Evolutionary conservation across 2,888 invertebrate species (phyloP), one percentile per base, ranked within the genome.

Genomic region (Amiota mariae): DNA sequence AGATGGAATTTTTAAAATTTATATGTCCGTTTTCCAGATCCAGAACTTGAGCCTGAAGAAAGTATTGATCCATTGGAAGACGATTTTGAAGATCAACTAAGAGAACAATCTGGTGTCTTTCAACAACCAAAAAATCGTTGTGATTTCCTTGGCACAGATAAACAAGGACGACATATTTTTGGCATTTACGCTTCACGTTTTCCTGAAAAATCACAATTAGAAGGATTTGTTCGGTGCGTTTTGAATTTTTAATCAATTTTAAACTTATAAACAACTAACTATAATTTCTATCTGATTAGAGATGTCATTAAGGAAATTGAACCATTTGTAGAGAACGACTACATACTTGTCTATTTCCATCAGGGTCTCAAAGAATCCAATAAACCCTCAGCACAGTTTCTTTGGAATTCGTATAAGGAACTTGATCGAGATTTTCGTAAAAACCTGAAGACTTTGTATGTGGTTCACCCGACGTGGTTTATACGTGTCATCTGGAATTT

Each of bases 401-500:
- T 99, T 72, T 95, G 98, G 94, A 97, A 97, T 90, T 98, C 98
- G 0, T 99, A 99, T 90, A 95, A 95, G 89, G 96, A 98, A 54
- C 96, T 99, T 85, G 99, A 99, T 91, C 93, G 99, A 82, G 98
- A 98, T 92, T 99, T 99, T 91, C 98, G 99, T 91, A 99, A 99
- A 91, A 99, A 99, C 90, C 91, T 99, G 57, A 99, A 99, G 91
- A 98, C 98, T 24, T 91, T 99, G 75, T 99, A 98, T 91, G 93
- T 99, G 85, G 99, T 99, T 67, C 99, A 99, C 91, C 99, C 99
- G 71, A 99, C 99, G 18, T 96, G 95, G 90, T 98, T 99, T 88
- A 97, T 99, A 85, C 94, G 97, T 88, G 93, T 99, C 80, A 94
- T 98, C 70, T 99, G 98, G 94, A 96, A 96, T 90, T 93, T 99